Conservation (phyloP, 2,888 invertebrate species). For the Scaptomyza parva region DNA sequence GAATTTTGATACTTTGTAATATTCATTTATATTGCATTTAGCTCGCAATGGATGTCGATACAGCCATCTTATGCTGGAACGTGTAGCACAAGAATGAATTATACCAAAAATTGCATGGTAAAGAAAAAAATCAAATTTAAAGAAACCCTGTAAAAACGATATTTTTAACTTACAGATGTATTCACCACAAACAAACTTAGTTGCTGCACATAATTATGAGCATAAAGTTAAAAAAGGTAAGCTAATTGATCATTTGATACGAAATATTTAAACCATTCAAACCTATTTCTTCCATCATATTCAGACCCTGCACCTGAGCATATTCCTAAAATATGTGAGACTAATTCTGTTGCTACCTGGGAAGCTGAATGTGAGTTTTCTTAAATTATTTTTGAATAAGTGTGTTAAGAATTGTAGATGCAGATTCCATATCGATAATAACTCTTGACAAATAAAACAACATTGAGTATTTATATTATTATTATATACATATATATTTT, state of each 20-base stretch:
- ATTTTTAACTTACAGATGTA: conserved; percentile 32
- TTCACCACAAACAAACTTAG: conserved; percentile 34
- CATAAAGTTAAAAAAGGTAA: conserved; percentile 39
- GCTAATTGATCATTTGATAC: not conserved
- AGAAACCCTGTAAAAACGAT: too few species aligned
- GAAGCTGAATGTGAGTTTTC: conserved; percentile 38
- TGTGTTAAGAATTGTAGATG: too few species aligned
- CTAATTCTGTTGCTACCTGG: conserved; percentile 35
- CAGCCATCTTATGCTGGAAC: conserved; percentile 43
- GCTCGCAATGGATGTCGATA: conserved; percentile 57
- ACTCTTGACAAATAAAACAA: conserved; percentile 17
- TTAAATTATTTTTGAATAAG: too few species aligned
- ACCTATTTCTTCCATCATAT: not conserved
- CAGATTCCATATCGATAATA: too few species aligned
- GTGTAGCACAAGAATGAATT: conserved; percentile 40
- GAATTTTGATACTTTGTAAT: not conserved
- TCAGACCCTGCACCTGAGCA: conserved; percentile 36
- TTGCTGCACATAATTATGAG: conserved; percentile 33
- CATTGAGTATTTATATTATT: not conserved
- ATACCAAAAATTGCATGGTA: conserved; percentile 51
- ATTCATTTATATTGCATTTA: conserved; percentile 1
- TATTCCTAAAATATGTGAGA: conserved; percentile 41
- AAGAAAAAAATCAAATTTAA: conserved; percentile 1
- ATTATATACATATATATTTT: conserved; percentile 2
- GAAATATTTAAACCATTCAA: not conserved